These are phyloP conservation scores for Drosophila elegans DNA, from an alignment of 1,140 invertebrate species.

Conservation along the genomic window DNA sequence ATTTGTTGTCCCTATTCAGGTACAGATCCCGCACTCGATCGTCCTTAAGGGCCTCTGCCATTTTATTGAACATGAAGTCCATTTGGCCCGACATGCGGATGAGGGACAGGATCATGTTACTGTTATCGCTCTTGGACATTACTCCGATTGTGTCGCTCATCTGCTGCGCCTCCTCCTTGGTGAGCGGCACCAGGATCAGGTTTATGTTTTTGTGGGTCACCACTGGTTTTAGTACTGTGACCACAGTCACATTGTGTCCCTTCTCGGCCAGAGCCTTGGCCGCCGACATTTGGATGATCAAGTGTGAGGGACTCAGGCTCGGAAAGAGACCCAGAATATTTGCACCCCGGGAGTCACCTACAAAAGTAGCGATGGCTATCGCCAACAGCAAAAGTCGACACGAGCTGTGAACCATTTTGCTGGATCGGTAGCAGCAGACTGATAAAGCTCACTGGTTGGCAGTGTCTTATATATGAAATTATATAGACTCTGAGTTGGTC, in stretches of 20 bases:
- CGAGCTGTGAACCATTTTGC: background rate
- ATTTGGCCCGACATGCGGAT: background rate
- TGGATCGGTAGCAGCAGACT: background rate
- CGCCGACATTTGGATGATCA: constrained; percentile 65
- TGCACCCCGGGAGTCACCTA: background rate
- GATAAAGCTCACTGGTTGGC: background rate
- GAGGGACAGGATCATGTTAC: background rate
- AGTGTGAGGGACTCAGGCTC: constrained; percentile 53
- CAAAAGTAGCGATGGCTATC: background rate
- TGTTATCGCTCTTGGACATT: constrained; percentile 1
- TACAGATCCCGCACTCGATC: background rate
- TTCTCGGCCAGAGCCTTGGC: constrained; percentile 56
- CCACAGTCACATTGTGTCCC: constrained; percentile 72
- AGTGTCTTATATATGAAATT: no score
- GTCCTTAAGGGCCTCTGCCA: background rate
- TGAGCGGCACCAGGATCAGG: constrained; percentile 34
- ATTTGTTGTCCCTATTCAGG: constrained; percentile 1
- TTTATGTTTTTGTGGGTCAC: constrained; percentile 54
- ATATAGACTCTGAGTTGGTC: no score
- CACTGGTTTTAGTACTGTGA: constrained; percentile 46
- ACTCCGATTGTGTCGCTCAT: background rate
- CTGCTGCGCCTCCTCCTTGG: constrained; percentile 12
- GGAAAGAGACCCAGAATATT: constrained; percentile 1
- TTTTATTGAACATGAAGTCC: background rate
- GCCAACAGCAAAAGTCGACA: background rate